Conservation (phyloP, 2,113 vertebrate species). For the Tetrax tetrax region DNA sequence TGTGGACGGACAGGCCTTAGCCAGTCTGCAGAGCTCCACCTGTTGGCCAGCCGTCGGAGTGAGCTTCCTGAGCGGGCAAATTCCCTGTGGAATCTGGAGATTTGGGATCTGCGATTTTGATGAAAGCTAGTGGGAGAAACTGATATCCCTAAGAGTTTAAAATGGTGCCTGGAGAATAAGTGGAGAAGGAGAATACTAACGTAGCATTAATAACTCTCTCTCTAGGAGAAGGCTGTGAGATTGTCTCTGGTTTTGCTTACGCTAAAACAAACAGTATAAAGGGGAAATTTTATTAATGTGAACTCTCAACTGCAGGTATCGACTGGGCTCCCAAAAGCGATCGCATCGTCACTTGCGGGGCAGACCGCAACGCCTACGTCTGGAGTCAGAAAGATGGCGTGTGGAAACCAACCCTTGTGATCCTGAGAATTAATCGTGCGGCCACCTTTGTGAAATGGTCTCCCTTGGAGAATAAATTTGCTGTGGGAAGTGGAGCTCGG, state of each 20-base stretch:
- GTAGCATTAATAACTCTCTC: background rate
- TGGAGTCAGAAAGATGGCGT: conserved; percentile 98
- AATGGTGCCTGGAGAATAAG: background rate
- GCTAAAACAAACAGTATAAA: background rate
- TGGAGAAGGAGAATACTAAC: background rate
- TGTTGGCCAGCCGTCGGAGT: background rate
- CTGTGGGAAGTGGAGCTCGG: conserved; percentile 94
- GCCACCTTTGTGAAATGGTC: conserved; percentile 99
- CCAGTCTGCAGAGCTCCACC: background rate
- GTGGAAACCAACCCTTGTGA: conserved; percentile 98
- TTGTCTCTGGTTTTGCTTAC: background rate
- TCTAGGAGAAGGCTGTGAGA: background rate
- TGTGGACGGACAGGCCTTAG: background rate
- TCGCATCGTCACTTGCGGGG: conserved; percentile 96
- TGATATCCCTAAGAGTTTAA: background rate
- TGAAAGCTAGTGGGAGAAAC: background rate
- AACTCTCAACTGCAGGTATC: conserved; percentile 79
- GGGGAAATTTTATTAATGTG: background rate
- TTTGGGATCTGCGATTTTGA: background rate
- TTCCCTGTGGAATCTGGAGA: background rate
- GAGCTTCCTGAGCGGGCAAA: background rate
- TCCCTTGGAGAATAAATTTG: conserved; percentile 98
- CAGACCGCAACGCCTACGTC: conserved; percentile 97
- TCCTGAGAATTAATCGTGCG: conserved; percentile 96
- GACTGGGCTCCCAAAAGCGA: conserved; percentile 99